Evolutionary conservation across 1,140 invertebrate genomes (phyloP).

Genomic region (Drosophila lini): DNA sequence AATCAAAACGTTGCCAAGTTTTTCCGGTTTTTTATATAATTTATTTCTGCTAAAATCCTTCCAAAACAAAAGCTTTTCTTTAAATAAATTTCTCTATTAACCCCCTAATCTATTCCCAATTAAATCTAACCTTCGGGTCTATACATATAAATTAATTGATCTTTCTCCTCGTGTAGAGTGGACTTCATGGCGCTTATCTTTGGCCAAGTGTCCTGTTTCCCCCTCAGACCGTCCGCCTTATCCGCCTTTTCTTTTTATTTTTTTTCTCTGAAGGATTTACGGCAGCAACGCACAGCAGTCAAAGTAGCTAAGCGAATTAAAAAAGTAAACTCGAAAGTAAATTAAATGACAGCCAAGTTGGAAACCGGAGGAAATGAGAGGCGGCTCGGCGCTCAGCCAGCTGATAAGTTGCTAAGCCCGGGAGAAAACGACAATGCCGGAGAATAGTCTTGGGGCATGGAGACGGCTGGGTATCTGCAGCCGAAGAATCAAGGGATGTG

Average conservation of each 20-base stretch:
- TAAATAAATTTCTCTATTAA: neutral
- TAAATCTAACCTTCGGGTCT: neutral
- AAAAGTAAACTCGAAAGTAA: constrained; percentile 79
- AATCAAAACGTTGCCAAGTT: too few species aligned
- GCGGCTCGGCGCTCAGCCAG: constrained; percentile 55
- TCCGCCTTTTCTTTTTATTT: constrained; percentile 5
- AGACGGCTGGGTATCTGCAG: constrained; percentile 22
- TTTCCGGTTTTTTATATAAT: neutral
- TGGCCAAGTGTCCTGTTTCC: constrained; percentile 63
- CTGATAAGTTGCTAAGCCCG: constrained; percentile 76
- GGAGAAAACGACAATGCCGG: constrained; percentile 51
- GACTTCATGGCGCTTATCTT: constrained; percentile 66
- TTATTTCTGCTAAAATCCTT: neutral
- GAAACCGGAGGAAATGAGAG: constrained; percentile 30
- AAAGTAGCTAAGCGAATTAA: constrained; percentile 83
- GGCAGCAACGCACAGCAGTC: constrained; percentile 50
- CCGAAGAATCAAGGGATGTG: constrained; percentile 23
- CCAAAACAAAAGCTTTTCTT: too few species aligned
- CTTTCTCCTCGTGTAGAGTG: constrained; percentile 1
- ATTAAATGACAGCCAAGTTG: constrained; percentile 66
- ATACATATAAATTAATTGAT: neutral
- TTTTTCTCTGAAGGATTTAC: constrained; percentile 67
- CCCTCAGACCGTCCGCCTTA: constrained; percentile 3
- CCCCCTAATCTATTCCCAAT: neutral
- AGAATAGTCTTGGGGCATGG: constrained; percentile 6